Percentiles rank a stretch among this genome's conserved stretches.
These are phyloP conservation scores for Ophioderma brevispina DNA, from an alignment of 35 echinoderm and acorn worm genomes.

Conservation along the genomic window DNA sequence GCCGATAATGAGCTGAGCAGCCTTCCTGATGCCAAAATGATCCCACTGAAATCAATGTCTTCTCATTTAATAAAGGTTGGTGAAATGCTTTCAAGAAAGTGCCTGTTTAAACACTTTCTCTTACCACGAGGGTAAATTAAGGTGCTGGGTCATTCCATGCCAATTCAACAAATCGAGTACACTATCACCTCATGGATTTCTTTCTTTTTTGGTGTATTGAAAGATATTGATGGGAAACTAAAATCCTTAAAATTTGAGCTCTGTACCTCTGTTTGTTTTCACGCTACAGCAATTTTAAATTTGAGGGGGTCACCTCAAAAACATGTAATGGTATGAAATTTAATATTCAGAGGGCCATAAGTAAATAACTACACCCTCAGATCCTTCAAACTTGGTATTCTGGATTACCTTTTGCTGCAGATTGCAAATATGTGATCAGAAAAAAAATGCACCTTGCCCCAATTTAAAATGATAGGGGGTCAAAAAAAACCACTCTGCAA, in stretches of 20 bases:
- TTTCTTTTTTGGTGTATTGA: not conserved
- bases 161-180: not conserved
- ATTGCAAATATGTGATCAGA: too few relatives aligned
- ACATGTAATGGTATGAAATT: too few relatives aligned
- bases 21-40: slow-evolving; percentile 41
- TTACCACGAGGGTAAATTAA: too few relatives aligned
- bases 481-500: not conserved
- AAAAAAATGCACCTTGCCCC: too few relatives aligned
- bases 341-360: too few relatives aligned
- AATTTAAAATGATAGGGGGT: not conserved
- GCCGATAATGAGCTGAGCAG: slow-evolving; percentile 51
- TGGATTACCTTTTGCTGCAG: too few relatives aligned
- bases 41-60: slow-evolving; percentile 67
- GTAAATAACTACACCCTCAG: too few relatives aligned
- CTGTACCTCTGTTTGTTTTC: too few relatives aligned
- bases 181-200: not conserved
- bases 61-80: slow-evolving; percentile 72
- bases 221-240: not conserved
- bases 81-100: not conserved
- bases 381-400: too few relatives aligned
- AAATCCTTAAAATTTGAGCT: not conserved
- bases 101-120: not conserved
- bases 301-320: too few relatives aligned
- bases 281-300: too few relatives aligned
- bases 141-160: too few relatives aligned